A percentile compares a stretch with the other conserved stretches of the same genome.
Conservation (phyloP, 2,888 invertebrate genomes). For the Leptinotarsa peninsularis region DNA sequence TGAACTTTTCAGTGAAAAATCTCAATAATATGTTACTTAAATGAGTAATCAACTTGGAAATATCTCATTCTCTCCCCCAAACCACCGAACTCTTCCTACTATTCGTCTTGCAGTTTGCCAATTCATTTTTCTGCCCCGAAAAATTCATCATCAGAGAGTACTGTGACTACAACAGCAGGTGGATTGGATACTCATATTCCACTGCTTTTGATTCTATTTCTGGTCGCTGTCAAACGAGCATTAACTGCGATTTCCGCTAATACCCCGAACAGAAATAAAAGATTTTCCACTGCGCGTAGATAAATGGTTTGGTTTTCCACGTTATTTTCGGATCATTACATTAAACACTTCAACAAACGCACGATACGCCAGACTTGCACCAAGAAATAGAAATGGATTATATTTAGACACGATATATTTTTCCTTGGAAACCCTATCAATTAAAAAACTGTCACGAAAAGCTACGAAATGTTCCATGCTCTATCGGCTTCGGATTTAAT, state of each 20-base stretch:
- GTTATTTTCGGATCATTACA: conserved; percentile 20
- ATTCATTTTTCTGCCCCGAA: too few relatives aligned
- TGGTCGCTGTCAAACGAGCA: neutral
- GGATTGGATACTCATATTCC: neutral
- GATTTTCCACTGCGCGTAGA: neutral
- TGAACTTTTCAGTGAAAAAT: too few relatives aligned
- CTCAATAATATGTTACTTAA: too few relatives aligned
- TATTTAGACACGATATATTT: conserved; percentile 17
- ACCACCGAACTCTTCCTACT: too few relatives aligned
- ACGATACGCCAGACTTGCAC: conserved; percentile 17
- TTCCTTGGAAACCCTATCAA: conserved; percentile 3
- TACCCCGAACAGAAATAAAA: neutral
- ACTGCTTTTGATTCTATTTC: conserved; percentile 9
- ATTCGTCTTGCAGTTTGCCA: too few relatives aligned
- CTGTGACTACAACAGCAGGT: conserved; percentile 1
- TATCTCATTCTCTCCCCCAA: too few relatives aligned
- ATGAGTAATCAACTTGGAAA: too few relatives aligned
- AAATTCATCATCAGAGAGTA: neutral
- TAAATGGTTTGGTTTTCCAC: conserved; percentile 4
- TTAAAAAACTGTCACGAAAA: conserved; percentile 2
- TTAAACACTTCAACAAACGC: conserved; percentile 18
- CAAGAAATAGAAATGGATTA: conserved; percentile 13
- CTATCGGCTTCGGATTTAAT: neutral
- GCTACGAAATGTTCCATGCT: neutral
- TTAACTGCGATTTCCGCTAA: neutral